Conservation (phyloP, 2,888 invertebrate genomes). For the Arctia plantaginis region DNA sequence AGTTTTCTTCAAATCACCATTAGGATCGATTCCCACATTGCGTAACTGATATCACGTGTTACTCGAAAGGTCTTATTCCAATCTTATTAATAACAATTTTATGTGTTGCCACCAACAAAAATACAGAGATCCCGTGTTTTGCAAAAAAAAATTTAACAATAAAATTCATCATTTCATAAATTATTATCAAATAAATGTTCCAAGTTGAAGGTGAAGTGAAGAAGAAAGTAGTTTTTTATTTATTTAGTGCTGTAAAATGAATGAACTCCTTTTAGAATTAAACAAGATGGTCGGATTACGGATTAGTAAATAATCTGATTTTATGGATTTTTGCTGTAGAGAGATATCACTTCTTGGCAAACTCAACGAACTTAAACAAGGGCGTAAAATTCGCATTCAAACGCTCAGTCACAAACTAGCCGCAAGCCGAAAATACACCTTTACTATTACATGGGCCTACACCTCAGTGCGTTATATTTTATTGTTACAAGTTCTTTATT, state of each 20-base stretch:
- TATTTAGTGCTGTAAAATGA: too few species aligned
- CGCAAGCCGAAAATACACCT: not conserved
- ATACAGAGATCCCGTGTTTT: too few species aligned
- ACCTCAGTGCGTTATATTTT: constrained; percentile 41
- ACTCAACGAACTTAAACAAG: not conserved
- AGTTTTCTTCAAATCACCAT: constrained; percentile 49
- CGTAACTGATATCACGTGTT: not conserved
- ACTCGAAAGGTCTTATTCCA: not conserved
- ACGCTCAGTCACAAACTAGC: constrained; percentile 3
- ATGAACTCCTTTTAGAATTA: too few species aligned
- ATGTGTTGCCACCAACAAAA: too few species aligned
- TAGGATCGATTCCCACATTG: constrained; percentile 17
- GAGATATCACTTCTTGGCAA: not conserved
- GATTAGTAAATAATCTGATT: too few species aligned
- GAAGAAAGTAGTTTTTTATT: too few species aligned
- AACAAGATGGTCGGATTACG: too few species aligned
- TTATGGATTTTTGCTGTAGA: too few species aligned
- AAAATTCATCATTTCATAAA: too few species aligned
- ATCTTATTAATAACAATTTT: not conserved
- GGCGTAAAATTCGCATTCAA: not conserved
- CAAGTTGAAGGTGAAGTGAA: too few species aligned
- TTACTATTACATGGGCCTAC: constrained; percentile 36
- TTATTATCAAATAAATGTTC: too few species aligned
- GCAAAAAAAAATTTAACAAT: too few species aligned
- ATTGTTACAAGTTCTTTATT: constrained; percentile 49